Evolutionary conservation across 2,888 invertebrate species (phyloP), one percentile per base, ranked within the genome.

Genomic region (Drosophila atripex): DNA sequence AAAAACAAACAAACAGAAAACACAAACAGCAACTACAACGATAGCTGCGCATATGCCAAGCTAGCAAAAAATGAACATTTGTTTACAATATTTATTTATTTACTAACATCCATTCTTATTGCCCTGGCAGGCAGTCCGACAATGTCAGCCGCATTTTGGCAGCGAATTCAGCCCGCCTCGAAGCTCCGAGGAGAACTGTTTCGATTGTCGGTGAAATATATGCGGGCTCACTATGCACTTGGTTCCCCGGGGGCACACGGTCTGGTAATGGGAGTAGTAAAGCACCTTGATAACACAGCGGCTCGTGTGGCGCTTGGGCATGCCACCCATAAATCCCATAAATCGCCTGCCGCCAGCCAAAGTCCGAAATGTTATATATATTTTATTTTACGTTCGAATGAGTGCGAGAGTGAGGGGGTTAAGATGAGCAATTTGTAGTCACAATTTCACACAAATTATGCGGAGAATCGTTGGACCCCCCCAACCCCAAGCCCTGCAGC

Each of bases 81-180:
- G 83, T 45, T 86, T 71, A 82, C 75, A 75, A 75, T 75, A 79
- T 80, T 80, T 85, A 82, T 80, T 74, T 65, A 74, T 72, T 76
- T 82, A 70, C 66, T 75, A 71, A 75, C 71, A 71, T 63, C 58
- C 61, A 66, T 65, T 71, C 74, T 59, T 41, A 73, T 61, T 70
- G 78, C 60, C 60, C 21, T 50, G 70, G 50, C 70, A 69, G 69
- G 70, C 78, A 71, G 59, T 57, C 51, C 41, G 49, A 70, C 68
- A 71, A 68, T 68, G 78, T 68, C 58, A 73, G 52, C 56, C 39
- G 59, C 76, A 78, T 70, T 82, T 54, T 49, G 66, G 69, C 71
- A 59, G 58, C 49, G 52, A 41, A 47, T 53, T 47, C 55, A 66
- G 53, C 5, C 47, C 21, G 21, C 21, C 0, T 4, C 43, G n/a